Percentiles rank a stretch among this genome's conserved stretches.
phyloP scores from a whole-genome alignment of 2,888 invertebrate genomes.

The Tolmerus cingulatus region DNA sequence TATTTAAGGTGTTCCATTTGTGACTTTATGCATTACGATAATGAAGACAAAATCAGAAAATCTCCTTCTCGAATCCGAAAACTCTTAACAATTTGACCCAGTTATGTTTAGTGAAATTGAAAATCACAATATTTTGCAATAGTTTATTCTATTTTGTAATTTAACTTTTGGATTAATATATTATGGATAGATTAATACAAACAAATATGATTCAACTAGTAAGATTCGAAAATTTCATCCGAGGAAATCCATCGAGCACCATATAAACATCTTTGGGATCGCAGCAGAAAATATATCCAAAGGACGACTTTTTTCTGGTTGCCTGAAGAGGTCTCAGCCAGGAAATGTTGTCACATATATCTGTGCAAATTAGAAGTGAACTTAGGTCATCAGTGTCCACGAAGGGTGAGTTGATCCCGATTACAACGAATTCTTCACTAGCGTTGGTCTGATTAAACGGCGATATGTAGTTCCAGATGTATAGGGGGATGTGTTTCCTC shows the following conservation, averaged over 20 bases:
- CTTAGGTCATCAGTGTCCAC: neutral
- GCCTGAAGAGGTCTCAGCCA: neutral
- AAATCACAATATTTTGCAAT: too few relatives aligned
- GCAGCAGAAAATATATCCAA: constrained; percentile 23
- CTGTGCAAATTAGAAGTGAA: neutral
- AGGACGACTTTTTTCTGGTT: neutral
- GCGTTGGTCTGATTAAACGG: neutral
- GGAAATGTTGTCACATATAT: neutral
- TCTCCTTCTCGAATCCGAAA: too few relatives aligned
- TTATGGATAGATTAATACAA: too few relatives aligned
- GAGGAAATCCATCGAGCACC: neutral
- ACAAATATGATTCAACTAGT: too few relatives aligned
- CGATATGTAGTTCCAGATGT: constrained; percentile 7
- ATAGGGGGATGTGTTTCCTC: neutral
- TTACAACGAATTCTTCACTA: constrained; percentile 11
- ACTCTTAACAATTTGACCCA: too few relatives aligned
- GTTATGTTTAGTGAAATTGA: too few relatives aligned
- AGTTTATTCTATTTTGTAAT: too few relatives aligned
- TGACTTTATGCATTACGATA: too few relatives aligned
- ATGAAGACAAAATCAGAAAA: too few relatives aligned
- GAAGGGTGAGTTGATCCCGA: constrained; percentile 29
- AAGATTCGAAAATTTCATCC: neutral
- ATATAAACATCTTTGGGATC: neutral
- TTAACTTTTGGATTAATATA: too few relatives aligned
- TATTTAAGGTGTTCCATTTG: too few relatives aligned